Evolutionary conservation across 2,888 invertebrate species (phyloP).

Genomic region (Mermis nigrescens): DNA sequence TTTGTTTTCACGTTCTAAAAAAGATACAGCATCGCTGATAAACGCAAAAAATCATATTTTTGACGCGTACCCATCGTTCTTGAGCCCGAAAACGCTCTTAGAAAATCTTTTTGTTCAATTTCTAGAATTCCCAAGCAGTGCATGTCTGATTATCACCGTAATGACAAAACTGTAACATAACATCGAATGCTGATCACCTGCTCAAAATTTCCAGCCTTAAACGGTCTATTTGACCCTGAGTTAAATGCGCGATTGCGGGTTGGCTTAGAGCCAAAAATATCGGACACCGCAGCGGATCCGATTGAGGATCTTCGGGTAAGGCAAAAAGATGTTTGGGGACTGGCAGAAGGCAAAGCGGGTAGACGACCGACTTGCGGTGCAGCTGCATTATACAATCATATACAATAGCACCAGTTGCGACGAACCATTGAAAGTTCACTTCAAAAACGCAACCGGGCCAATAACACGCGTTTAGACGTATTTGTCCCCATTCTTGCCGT

Average conservation of each 20-base stretch:
- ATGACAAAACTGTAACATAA: too few relatives aligned
- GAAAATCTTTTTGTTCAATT: too few relatives aligned
- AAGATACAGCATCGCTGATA: too few relatives aligned
- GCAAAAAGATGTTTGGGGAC: constrained; percentile 91
- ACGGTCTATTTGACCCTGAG: background rate
- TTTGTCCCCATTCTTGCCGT: constrained; percentile 83
- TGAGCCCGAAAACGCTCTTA: too few relatives aligned
- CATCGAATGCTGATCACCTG: too few relatives aligned
- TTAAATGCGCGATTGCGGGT: background rate
- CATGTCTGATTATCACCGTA: too few relatives aligned
- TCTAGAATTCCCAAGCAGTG: too few relatives aligned
- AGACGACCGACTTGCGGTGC: constrained; percentile 57
- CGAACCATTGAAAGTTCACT: constrained; percentile 84
- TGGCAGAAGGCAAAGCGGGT: constrained; percentile 73
- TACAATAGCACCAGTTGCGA: constrained; percentile 80
- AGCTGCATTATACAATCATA: constrained; percentile 51
- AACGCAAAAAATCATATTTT: too few relatives aligned
- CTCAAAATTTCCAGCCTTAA: constrained; percentile 5
- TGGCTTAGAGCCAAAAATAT: constrained; percentile 67
- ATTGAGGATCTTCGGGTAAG: constrained; percentile 72
- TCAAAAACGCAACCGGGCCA: constrained; percentile 77
- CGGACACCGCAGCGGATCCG: constrained; percentile 85
- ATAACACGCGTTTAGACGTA: constrained; percentile 69
- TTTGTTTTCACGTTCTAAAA: too few relatives aligned
- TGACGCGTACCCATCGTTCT: too few relatives aligned